Evolutionary conservation across 2,888 invertebrate species (phyloP), one percentile per base, ranked within the genome.

Genomic region (Lomographa bimaculata): DNA sequence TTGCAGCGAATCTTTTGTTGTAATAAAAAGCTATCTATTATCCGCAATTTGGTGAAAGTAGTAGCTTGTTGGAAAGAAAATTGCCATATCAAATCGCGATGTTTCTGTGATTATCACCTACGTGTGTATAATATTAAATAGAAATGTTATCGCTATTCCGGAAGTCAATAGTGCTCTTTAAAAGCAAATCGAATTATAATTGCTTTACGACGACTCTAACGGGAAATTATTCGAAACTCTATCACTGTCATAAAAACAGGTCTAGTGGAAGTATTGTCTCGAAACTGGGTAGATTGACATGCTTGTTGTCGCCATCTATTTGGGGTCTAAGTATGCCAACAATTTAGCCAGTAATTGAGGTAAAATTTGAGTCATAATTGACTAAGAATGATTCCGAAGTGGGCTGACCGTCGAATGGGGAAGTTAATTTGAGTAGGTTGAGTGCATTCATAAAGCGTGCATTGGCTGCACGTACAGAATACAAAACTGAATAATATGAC

Each of bases 391-490:
- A 48, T 23, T 45, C 41, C 44, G 28, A 35, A 9, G 16, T 23
- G 7, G 26, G 14, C 7, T 12, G 26, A 12, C 28, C 46, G 21
- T 36, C 46, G 27, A 39, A 25, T 36, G 35, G 45, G 41, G 32
- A 38, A 44, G 37, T 27, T 37, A 42, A 47, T 46, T 45, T 24
- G 38, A 45, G 42, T 43, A 47, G 45, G 39, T 30, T 32, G 45
- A 43, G 30, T 59, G 63, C 61, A 67, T 63, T 62, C 62, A 67
- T 74, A 76, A 73, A 56, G 68, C 74, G 79, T 71, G 71, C 78
- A 71, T 71, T 73, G 76, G 67, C 74, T 72, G 69, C 64, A 47
- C 57, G 58, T 55, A 45, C 57, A 54, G 63, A 69, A 69, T 66
- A 66, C 60, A 54, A 54, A 60, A 60, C 61, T 57, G 60, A 61